Percentiles rank a stretch among this genome's conserved stretches.
These are phyloP conservation scores for Taxidea taxus DNA, from an alignment of 2,113 vertebrate species.

Conservation along the genomic window DNA sequence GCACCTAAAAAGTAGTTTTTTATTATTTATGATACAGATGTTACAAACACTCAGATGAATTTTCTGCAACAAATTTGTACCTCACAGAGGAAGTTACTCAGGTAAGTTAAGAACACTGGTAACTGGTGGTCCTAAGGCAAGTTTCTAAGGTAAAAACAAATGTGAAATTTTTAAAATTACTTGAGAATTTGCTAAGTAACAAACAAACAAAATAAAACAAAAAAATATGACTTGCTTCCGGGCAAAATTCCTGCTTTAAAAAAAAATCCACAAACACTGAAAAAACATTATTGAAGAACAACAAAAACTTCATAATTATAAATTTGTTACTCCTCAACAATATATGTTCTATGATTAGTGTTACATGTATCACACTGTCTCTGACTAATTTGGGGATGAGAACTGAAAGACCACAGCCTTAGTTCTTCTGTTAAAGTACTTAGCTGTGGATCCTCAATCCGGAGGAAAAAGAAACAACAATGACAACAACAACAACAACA, in stretches of 20 bases:
- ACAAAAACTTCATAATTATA: background rate
- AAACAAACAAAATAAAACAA: background rate
- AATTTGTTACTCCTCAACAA: background rate
- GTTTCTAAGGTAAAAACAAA: background rate
- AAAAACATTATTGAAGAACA: background rate
- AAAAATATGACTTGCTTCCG: background rate
- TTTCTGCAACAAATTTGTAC: background rate
- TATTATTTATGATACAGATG: constrained; percentile 25
- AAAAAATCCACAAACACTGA: background rate
- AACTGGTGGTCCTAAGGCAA: background rate
- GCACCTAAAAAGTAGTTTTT: constrained; percentile 51
- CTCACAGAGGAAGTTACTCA: background rate
- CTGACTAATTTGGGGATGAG: background rate
- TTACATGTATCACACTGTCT: background rate
- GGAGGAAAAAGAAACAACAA: constrained; percentile 39
- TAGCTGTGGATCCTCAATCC: background rate
- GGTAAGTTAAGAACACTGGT: background rate
- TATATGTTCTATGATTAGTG: background rate
- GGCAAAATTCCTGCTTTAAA: background rate
- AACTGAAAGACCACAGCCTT: background rate
- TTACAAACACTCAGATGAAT: background rate
- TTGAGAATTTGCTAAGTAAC: background rate
- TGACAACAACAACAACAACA: background rate
- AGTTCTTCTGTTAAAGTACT: background rate
- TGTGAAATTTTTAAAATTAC: background rate